A percentile compares a stretch with the other conserved stretches of the same genome.
These are phyloP conservation scores for Chitala chitala DNA, from an alignment of 2,113 vertebrate genomes.

Conservation along the genomic window DNA sequence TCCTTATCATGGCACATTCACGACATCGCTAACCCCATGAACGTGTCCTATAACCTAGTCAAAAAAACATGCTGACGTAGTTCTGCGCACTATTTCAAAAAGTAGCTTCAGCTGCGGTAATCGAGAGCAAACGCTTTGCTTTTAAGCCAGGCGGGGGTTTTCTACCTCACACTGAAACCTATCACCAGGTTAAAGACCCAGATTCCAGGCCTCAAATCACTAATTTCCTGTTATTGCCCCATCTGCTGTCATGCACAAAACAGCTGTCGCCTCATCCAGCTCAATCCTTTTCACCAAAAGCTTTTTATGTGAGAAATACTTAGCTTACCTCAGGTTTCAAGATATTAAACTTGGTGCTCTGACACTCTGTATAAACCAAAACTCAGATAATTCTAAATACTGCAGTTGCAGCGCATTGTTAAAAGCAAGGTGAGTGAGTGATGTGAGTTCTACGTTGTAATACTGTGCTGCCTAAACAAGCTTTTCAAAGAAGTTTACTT, in stretches of 20 bases:
- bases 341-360: slow-evolving; percentile 10
- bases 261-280: background rate
- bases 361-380: slow-evolving; percentile 3
- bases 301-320: slow-evolving; percentile 9
- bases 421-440: slow-evolving; percentile 10
- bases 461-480: background rate
- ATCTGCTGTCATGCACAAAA: background rate
- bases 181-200: background rate
- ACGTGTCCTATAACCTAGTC: too few relatives aligned
- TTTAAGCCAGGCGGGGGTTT: background rate
- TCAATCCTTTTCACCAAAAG: background rate
- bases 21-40: too few relatives aligned
- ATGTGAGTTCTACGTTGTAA: background rate
- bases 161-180: background rate
- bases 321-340: slow-evolving; percentile 9
- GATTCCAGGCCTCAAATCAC: background rate
- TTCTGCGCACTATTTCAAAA: too few relatives aligned
- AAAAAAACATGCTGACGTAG: too few relatives aligned
- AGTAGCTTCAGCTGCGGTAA: background rate
- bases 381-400: background rate
- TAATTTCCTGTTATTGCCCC: slow-evolving; percentile 1
- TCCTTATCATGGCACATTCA: too few relatives aligned
- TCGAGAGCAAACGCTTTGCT: background rate
- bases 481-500: background rate
- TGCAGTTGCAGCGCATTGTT: slow-evolving; percentile 3